A percentile compares a stretch with the other conserved stretches of the same genome.
phyloP scores from a whole-genome alignment of 2,113 vertebrate genomes.

The Xiphorhynchus elegans region DNA sequence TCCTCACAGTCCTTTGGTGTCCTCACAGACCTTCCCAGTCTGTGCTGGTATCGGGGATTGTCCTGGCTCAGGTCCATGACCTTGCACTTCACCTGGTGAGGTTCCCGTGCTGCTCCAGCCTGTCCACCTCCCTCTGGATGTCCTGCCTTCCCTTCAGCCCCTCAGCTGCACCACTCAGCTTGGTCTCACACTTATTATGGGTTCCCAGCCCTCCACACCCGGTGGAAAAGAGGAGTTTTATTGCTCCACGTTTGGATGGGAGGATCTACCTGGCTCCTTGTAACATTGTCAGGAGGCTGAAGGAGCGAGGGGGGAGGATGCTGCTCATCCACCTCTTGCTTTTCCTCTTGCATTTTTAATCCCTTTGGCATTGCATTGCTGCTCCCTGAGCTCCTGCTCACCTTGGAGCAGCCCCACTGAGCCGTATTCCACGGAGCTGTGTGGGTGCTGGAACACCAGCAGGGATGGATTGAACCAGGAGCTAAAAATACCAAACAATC shows the following conservation, averaged over 20 bases:
- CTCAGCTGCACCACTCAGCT: rapidly evolving
- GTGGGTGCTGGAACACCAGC: neutral
- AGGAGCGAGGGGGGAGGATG: neutral
- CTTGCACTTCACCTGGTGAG: neutral
- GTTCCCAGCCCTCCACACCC: neutral
- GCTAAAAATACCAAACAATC: conserved; percentile 72
- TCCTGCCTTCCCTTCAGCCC: neutral
- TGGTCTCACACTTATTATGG: neutral
- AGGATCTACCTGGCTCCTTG: neutral
- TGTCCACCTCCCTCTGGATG: neutral
- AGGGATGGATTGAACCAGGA: conserved; percentile 1
- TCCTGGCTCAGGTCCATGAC: too few species aligned
- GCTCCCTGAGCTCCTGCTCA: neutral
- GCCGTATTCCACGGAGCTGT: neutral
- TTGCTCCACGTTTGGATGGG: neutral
- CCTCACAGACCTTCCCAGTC: neutral
- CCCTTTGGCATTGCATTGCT: neutral
- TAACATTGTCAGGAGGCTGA: neutral
- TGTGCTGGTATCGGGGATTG: neutral
- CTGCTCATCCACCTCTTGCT: neutral
- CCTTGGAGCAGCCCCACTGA: neutral
- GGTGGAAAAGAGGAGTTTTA: neutral
- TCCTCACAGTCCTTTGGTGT: neutral
- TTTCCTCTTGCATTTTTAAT: conserved; percentile 8
- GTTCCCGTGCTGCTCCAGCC: neutral